Evolutionary conservation across 2,888 invertebrate genomes (phyloP).

Genomic region (Junonia oenone): DNA sequence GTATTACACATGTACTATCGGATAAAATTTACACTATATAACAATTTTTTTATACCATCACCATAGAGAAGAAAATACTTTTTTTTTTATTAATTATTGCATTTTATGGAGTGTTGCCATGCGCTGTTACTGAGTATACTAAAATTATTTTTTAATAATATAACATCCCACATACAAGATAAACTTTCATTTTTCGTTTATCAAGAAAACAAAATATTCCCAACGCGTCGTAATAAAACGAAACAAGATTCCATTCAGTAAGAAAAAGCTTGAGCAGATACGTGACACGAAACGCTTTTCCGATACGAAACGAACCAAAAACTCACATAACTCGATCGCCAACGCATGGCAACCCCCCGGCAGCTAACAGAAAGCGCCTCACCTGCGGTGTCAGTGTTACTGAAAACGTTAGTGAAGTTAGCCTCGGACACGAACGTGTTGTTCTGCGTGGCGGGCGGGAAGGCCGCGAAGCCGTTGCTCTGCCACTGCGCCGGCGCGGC

Average conservation of each 20-base stretch:
- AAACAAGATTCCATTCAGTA: too few species aligned
- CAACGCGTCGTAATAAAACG: too few species aligned
- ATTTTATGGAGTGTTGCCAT: conserved; percentile 20
- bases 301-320: too few species aligned
- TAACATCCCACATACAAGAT: too few species aligned
- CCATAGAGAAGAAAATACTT: conserved; percentile 16
- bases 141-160: too few species aligned
- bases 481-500: conserved; percentile 39
- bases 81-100: conserved; percentile 5
- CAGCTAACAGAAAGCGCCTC: conserved; percentile 56
- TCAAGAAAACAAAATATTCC: too few species aligned
- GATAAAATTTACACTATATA: background rate
- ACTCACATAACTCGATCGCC: too few species aligned
- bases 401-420: conserved; percentile 93
- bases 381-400: conserved; percentile 84
- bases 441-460: conserved; percentile 40
- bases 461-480: conserved; percentile 39
- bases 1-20: background rate
- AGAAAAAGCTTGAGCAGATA: too few species aligned
- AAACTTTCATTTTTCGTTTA: too few species aligned
- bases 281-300: too few species aligned
- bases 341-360: conserved; percentile 35
- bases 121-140: too few species aligned
- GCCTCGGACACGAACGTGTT: conserved; percentile 89
- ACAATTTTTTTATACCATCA: conserved; percentile 19